Base-by-base conservation (phyloP, 2,797 vertebrate genomes). In the Erithacus rubecula region DNA sequence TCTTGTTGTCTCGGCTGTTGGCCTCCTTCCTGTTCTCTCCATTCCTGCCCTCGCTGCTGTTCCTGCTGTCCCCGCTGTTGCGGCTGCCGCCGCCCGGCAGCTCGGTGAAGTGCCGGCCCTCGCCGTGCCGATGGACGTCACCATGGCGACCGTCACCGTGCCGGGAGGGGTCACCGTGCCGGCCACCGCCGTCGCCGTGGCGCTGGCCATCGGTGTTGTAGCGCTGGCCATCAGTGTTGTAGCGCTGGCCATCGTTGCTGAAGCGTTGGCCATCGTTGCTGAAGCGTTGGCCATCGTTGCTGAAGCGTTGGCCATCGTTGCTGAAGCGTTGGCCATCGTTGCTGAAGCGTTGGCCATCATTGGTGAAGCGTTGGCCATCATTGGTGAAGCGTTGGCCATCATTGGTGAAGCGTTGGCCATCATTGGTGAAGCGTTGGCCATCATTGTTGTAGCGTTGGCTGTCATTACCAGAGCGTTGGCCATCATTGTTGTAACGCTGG, bases 1-100 rank as follows among this genome's bases (percentile, higher is more conserved):
- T 97, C 89, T 97, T 98, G 95, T 76, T 97, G 95, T 98, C 98
- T 29, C 97, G 97, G 27, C 96, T 97, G 94, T 78, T 98, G 83
- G 83, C 58, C 12, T 98, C 98, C 93, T 76, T 96, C 92, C 94
- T 96, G 90, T 18, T 96, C 70, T 98, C 97, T 0, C 94, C 94
- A 0, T 95, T 94, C 82, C 95, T 83, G 7, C 93, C 76, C 30
- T 94, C 97, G 6, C 27, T 95, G 97, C 85, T 89, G 47, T 85
- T 98, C 97, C 97, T 98, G 97, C 97, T 93, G 75, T 96, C 89
- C 3, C 79, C 62, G 2, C 96, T 97, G 72, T 95, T 97, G 87
- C 96, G 97, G 84, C 77, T 98, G 70, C 90, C 51, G 15, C 97
- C 78, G 72, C 97, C 97, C 29, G 80, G 80, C 46, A 46, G 64